Conservation (phyloP, 2,113 vertebrate species). For the Numida meleagris region DNA sequence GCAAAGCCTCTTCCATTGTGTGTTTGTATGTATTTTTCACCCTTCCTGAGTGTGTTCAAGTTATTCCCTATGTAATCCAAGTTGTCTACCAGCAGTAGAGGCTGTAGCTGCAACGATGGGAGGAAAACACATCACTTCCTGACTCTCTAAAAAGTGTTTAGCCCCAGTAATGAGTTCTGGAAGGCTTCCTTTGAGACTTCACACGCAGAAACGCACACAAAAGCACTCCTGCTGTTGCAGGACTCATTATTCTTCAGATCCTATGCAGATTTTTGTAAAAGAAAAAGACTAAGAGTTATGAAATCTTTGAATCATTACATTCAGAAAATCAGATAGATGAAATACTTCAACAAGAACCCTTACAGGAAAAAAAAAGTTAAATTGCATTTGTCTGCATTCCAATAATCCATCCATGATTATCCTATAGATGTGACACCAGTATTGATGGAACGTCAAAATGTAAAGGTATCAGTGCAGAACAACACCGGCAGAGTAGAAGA, state of each 20-base stretch:
- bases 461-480: background rate
- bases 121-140: background rate
- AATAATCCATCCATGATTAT: background rate
- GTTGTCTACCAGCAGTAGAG: background rate
- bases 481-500: conserved; percentile 29
- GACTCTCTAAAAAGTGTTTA: conserved; percentile 7
- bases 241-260: background rate
- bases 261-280: conserved; percentile 16
- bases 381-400: background rate
- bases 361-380: background rate
- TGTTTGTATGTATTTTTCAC: conserved; percentile 7
- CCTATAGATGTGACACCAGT: background rate
- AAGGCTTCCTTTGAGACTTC: background rate
- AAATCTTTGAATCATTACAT: background rate
- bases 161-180: background rate
- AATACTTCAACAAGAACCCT: background rate
- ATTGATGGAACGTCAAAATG: conserved; percentile 25
- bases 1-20: conserved; percentile 64
- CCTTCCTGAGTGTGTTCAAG: background rate
- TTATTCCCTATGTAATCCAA: background rate
- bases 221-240: background rate
- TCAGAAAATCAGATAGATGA: background rate
- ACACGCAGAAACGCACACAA: background rate
- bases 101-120: background rate
- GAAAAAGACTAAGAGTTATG: background rate